Evolutionary conservation across 2,888 invertebrate species (phyloP).

Genomic region (Endomychus coccineus): DNA sequence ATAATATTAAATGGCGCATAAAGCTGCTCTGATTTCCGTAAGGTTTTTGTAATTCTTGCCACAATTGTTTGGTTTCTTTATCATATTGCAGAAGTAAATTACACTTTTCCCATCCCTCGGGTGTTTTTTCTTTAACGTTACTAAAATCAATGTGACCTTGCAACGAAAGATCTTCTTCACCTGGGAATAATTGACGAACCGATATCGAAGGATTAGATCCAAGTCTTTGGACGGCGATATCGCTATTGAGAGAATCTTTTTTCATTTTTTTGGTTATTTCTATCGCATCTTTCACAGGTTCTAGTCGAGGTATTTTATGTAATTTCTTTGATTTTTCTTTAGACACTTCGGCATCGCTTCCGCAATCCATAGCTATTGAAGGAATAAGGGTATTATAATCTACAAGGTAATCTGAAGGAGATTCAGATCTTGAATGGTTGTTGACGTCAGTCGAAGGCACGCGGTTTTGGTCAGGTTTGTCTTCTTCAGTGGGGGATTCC

Average conservation of each 20-base stretch:
- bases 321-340: constrained; percentile 23
- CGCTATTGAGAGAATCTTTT: constrained; percentile 43
- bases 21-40: constrained; percentile 85
- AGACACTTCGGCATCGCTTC: constrained; percentile 35
- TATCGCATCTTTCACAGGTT: constrained; percentile 30
- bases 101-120: constrained; percentile 80
- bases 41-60: constrained; percentile 77
- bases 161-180: constrained; percentile 74
- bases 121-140: constrained; percentile 63
- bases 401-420: constrained; percentile 38
- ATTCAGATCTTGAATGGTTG: constrained; percentile 36
- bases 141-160: constrained; percentile 69
- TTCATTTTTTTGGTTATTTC: constrained; percentile 40
- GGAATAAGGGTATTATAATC: constrained; percentile 42
- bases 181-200: constrained; percentile 71
- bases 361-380: constrained; percentile 38
- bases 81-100: constrained; percentile 74
- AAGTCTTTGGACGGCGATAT: constrained; percentile 59
- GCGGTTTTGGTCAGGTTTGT: constrained; percentile 29
- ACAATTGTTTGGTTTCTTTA: constrained; percentile 68
- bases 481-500: constrained; percentile 12
- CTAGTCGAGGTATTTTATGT: constrained; percentile 28
- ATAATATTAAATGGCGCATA: constrained; percentile 66
- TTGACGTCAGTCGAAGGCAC: constrained; percentile 33
- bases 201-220: constrained; percentile 77